Percentiles rank a stretch among this genome's conserved stretches.
Conservation (phyloP, 2,888 invertebrate species). For the Drosophila paramelanica region DNA sequence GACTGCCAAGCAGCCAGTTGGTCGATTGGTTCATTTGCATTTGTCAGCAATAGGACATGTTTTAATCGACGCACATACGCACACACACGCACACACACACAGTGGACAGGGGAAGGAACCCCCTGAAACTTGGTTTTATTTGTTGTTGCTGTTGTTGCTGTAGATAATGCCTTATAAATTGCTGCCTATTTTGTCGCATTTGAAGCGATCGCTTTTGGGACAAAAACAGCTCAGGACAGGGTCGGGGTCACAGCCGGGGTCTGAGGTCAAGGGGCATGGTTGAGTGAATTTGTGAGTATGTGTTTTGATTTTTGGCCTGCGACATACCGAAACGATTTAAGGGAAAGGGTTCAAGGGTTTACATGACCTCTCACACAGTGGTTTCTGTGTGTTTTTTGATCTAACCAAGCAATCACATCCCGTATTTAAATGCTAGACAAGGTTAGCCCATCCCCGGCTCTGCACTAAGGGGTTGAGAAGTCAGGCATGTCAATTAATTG, state of each 20-base stretch:
- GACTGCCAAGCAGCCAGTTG: slow-evolving; percentile 45
- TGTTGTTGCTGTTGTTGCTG: slow-evolving; percentile 28
- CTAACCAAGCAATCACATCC: slow-evolving; percentile 16
- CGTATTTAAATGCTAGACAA: slow-evolving; percentile 11
- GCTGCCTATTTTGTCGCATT: slow-evolving; percentile 70
- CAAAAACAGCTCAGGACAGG: slow-evolving; percentile 37
- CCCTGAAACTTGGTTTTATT: slow-evolving; percentile 12
- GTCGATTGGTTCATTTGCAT: slow-evolving; percentile 64
- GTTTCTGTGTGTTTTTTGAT: slow-evolving; percentile 4
- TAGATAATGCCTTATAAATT: slow-evolving; percentile 69
- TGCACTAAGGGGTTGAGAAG: slow-evolving; percentile 22
- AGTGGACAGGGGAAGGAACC: slow-evolving; percentile 35
- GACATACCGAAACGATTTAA: slow-evolving; percentile 11
- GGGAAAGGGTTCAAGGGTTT: slow-evolving; percentile 15
- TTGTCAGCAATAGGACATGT: slow-evolving; percentile 61
- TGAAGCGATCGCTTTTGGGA: slow-evolving; percentile 71
- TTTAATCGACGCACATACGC: slow-evolving; percentile 56
- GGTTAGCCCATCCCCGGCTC: not conserved
- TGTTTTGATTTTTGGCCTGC: slow-evolving; percentile 37
- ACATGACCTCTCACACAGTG: slow-evolving; percentile 2
- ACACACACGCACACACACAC: slow-evolving; percentile 8
- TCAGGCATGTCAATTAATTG: slow-evolving; percentile 54
- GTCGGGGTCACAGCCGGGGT: not conserved
- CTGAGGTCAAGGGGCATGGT: slow-evolving; percentile 46
- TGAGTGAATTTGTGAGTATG: slow-evolving; percentile 16